Evolutionary conservation across 1,140 invertebrate species (phyloP).

Genomic region (Eupeodes corollae): DNA sequence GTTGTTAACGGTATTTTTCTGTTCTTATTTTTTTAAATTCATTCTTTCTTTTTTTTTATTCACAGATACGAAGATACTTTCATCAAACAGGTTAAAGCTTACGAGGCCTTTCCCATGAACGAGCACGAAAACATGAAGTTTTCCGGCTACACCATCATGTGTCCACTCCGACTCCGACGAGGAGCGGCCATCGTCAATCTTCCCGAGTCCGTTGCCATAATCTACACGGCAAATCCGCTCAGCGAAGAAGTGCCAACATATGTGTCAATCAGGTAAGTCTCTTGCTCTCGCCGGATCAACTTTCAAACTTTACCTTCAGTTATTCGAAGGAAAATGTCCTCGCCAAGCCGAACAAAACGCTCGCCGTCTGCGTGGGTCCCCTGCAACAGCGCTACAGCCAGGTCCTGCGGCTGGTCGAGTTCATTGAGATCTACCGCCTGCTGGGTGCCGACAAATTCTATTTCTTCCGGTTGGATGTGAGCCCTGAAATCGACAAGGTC

Average conservation of each 20-base stretch:
- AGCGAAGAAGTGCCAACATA: conserved; percentile 27
- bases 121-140: conserved; percentile 29
- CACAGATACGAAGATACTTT: conserved; percentile 17
- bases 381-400: conserved; percentile 50
- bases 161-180: conserved; percentile 17
- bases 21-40: too few species aligned
- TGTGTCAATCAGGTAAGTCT: conserved; percentile 24
- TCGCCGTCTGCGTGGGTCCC: conserved; percentile 55
- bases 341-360: conserved; percentile 13
- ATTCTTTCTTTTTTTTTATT: neutral
- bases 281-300: neutral
- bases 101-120: conserved; percentile 22
- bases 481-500: conserved; percentile 38
- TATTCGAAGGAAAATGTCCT: conserved; percentile 28
- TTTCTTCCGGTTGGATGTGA: conserved; percentile 52
- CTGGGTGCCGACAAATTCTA: conserved; percentile 53
- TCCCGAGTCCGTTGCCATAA: conserved; percentile 24
- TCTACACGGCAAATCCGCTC: conserved; percentile 22
- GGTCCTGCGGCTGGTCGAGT: conserved; percentile 46
- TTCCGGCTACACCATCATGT: conserved; percentile 29
- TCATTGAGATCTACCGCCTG: conserved; percentile 53
- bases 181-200: conserved; percentile 8
- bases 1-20: neutral
- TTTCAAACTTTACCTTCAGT: conserved; percentile 5
- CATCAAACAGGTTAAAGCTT: conserved; percentile 18